These are phyloP conservation scores for Cataglyphis albicans DNA, from an alignment of 2,888 invertebrate species.

Conservation along the genomic window DNA sequence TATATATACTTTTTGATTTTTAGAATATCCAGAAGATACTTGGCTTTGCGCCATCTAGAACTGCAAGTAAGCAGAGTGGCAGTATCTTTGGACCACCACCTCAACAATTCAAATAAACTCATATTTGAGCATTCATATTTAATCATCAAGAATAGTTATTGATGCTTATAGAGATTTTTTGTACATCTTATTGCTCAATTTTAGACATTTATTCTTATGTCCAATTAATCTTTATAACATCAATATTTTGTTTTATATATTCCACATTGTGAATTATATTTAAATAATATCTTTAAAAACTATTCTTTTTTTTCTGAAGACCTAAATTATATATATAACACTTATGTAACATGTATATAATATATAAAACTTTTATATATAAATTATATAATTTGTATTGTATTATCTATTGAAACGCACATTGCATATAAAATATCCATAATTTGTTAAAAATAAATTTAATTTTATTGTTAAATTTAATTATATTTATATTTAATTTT, in stretches of 20 bases:
- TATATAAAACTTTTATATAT: neutral
- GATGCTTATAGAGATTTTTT: constrained; percentile 7
- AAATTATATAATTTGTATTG: neutral
- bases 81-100: constrained; percentile 94
- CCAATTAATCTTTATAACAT: constrained; percentile 18
- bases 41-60: constrained; percentile 98
- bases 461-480: constrained; percentile 13
- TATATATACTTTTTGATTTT: constrained; percentile 83
- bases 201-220: neutral
- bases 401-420: neutral
- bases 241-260: neutral
- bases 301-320: neutral
- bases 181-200: neutral
- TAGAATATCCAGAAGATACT: constrained; percentile 99
- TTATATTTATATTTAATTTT: neutral
- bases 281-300: neutral
- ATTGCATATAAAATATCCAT: neutral
- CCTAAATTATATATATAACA: neutral
- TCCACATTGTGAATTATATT: neutral
- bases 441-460: constrained; percentile 12
- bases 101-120: constrained; percentile 92
- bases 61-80: constrained; percentile 97
- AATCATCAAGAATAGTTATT: neutral
- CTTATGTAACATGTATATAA: neutral
- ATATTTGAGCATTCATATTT: constrained; percentile 50